These are phyloP conservation scores for Pomacea maculata DNA, from an alignment of 1,140 invertebrate genomes.

Conservation along the genomic window DNA sequence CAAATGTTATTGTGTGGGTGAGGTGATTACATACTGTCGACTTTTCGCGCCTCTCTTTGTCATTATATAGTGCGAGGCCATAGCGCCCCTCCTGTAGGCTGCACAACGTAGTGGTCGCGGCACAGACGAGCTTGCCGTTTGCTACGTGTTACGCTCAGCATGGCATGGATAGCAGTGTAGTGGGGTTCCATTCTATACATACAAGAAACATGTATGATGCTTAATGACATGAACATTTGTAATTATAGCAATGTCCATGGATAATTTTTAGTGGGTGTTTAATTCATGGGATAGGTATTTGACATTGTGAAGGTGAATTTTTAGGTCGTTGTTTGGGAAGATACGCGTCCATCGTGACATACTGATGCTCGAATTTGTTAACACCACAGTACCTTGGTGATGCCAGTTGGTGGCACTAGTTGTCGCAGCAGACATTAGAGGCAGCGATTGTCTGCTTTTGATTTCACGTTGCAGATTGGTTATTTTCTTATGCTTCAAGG, in stretches of 20 bases:
- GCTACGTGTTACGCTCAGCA: too few species aligned
- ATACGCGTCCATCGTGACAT: not conserved
- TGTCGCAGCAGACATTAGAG: not conserved
- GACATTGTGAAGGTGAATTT: conserved; percentile 56
- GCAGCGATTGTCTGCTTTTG: not conserved
- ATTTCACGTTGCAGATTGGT: not conserved
- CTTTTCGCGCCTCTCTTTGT: conserved; percentile 7
- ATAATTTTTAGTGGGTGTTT: conserved; percentile 54
- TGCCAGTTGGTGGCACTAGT: not conserved
- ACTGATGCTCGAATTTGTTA: conserved; percentile 5
- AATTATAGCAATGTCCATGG: conserved; percentile 21
- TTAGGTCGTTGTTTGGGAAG: conserved; percentile 55
- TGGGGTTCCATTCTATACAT: too few species aligned
- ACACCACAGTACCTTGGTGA: not conserved
- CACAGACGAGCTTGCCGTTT: too few species aligned
- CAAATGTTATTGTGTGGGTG: too few species aligned
- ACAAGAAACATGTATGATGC: too few species aligned
- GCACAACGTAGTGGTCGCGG: too few species aligned
- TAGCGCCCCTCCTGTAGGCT: not conserved
- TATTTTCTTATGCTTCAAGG: not conserved
- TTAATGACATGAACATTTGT: too few species aligned
- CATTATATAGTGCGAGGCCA: conserved; percentile 2
- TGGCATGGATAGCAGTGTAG: too few species aligned
- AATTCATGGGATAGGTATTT: conserved; percentile 52
- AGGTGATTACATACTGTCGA: not conserved